Percentiles rank a stretch among this genome's conserved stretches.
These are phyloP conservation scores for Dermolepida albohirtum DNA, from an alignment of 2,888 invertebrate genomes.

Conservation along the genomic window DNA sequence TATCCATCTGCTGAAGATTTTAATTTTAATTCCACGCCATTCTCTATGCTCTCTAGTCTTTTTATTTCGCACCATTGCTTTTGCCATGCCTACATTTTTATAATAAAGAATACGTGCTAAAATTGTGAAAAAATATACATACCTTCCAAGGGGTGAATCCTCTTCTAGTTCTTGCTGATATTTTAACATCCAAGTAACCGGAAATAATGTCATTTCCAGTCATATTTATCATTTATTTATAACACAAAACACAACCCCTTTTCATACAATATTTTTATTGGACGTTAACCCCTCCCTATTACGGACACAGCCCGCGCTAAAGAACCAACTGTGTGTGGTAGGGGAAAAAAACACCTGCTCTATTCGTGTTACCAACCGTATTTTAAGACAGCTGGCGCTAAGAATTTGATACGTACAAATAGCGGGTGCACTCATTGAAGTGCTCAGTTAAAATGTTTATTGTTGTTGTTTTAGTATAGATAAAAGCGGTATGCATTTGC, in stretches of 20 bases:
- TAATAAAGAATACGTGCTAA: constrained; percentile 4
- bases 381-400: constrained; percentile 9
- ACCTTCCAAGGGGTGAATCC: constrained; percentile 76
- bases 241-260: neutral
- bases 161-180: constrained; percentile 71
- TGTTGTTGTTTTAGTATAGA: constrained; percentile 23
- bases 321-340: constrained; percentile 25
- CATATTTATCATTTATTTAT: constrained; percentile 48
- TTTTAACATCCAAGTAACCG: constrained; percentile 74
- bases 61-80: constrained; percentile 75
- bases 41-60: constrained; percentile 68
- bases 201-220: constrained; percentile 62
- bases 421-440: too few relatives aligned
- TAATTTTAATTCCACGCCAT: constrained; percentile 69
- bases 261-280: constrained; percentile 31
- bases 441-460: constrained; percentile 27
- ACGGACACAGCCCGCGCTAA: constrained; percentile 42
- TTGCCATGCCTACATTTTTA: constrained; percentile 70
- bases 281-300: constrained; percentile 43
- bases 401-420: too few relatives aligned
- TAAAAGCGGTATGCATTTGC: constrained; percentile 16
- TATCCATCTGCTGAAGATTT: constrained; percentile 66
- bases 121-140: constrained; percentile 51
- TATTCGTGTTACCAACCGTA: constrained; percentile 37
- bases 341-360: constrained; percentile 43